Conservation (phyloP, 2,797 vertebrate species). For the Gymnopithys bicolor region DNA sequence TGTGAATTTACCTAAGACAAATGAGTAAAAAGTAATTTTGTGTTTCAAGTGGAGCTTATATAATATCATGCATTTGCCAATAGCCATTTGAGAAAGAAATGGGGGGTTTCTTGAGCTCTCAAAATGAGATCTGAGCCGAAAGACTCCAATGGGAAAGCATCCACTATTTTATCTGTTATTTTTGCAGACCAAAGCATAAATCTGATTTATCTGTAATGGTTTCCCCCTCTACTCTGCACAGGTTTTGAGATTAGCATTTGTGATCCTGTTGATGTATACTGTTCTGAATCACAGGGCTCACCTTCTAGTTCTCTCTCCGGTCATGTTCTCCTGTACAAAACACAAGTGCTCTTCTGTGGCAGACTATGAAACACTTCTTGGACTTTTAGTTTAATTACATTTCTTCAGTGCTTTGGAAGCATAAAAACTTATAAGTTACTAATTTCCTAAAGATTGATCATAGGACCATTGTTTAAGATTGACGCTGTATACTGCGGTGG, state of each 20-base stretch:
- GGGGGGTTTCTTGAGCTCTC: background rate
- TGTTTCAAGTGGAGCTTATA: background rate
- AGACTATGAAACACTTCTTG: background rate
- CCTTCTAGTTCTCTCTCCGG: background rate
- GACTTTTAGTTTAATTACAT: background rate
- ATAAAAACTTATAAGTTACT: background rate
- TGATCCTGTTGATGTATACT: background rate
- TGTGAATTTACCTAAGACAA: background rate
- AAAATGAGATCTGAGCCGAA: background rate
- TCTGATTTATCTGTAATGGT: background rate
- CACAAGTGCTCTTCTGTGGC: background rate
- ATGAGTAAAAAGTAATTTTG: conserved; percentile 12
- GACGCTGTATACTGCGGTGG: background rate
- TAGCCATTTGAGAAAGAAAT: conserved; percentile 19
- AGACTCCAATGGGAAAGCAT: background rate
- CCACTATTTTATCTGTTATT: background rate
- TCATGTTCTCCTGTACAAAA: background rate
- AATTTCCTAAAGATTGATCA: conserved; percentile 11
- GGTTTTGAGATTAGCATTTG: background rate
- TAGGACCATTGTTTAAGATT: background rate
- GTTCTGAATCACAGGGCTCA: background rate
- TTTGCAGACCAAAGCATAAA: background rate
- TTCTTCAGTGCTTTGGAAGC: background rate
- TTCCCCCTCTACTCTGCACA: background rate
- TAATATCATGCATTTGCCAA: background rate